phyloP scores from a whole-genome alignment of 2,888 invertebrate genomes.

The Allophyes oxyacanthae region DNA sequence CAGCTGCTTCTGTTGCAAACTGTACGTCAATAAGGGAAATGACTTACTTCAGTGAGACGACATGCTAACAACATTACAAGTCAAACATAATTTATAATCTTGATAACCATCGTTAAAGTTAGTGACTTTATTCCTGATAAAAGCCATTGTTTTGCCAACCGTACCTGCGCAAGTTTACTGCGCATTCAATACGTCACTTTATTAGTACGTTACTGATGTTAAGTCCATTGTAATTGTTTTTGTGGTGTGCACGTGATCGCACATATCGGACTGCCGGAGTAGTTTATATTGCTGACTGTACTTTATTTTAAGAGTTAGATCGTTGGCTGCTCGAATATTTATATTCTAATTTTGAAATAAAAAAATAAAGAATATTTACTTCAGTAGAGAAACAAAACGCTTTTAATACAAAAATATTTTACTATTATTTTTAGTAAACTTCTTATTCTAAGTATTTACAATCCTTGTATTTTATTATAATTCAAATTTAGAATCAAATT shows the following conservation, averaged over 20 bases:
- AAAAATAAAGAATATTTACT: neutral
- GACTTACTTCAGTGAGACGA: slow-evolving; percentile 40
- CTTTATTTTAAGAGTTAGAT: slow-evolving; percentile 21
- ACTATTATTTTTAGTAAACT: too few species aligned
- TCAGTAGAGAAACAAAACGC: too few species aligned
- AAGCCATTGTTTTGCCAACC: slow-evolving; percentile 52
- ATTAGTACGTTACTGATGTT: slow-evolving; percentile 67
- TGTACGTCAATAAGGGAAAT: slow-evolving; percentile 39
- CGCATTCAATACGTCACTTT: slow-evolving; percentile 64
- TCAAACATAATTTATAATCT: slow-evolving; percentile 53
- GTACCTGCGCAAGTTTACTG: slow-evolving; percentile 61
- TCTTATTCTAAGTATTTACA: too few species aligned
- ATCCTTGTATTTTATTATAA: neutral
- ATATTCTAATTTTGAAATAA: neutral
- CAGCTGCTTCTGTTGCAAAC: slow-evolving; percentile 18
- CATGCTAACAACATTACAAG: slow-evolving; percentile 40
- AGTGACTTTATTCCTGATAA: slow-evolving; percentile 52
- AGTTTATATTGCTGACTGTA: slow-evolving; percentile 54
- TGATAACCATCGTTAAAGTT: slow-evolving; percentile 45
- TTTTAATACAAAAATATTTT: too few species aligned
- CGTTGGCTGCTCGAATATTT: neutral
- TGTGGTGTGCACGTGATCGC: slow-evolving; percentile 46
- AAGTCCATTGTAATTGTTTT: slow-evolving; percentile 70
- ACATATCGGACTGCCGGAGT: slow-evolving; percentile 28
- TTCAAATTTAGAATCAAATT: slow-evolving; percentile 23